These are phyloP conservation scores for Tetrapedia diversipes DNA, from an alignment of 2,888 invertebrate species.

Conservation along the genomic window DNA sequence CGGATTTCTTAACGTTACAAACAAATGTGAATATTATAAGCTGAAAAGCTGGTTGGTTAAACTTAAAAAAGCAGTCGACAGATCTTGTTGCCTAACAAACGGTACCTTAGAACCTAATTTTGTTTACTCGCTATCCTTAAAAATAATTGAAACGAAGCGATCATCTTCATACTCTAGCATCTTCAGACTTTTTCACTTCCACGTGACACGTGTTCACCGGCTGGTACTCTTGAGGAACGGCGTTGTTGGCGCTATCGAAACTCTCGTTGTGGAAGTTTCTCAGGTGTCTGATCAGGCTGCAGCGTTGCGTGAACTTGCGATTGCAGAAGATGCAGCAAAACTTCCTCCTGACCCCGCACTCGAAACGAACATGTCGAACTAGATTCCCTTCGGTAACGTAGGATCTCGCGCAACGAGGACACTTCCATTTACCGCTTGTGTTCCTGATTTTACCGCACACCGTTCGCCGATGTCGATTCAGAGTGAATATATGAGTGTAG, in stretches of 20 bases:
- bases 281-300: conserved; percentile 73
- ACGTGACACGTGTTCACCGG: conserved; percentile 9
- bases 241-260: conserved; percentile 5
- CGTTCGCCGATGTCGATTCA: conserved; percentile 70
- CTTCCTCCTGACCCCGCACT: conserved; percentile 88
- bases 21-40: background rate
- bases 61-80: background rate
- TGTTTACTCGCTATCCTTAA: background rate
- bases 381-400: conserved; percentile 74
- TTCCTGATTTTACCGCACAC: conserved; percentile 67
- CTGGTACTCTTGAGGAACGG: conserved; percentile 4
- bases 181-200: conserved; percentile 18
- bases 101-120: background rate
- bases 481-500: conserved; percentile 64
- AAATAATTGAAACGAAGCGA: background rate
- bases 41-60: background rate
- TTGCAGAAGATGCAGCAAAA: conserved; percentile 82
- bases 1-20: background rate
- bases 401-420: conserved; percentile 69
- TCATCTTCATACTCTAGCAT: conserved; percentile 16
- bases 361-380: conserved; percentile 86
- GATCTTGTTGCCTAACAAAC: background rate
- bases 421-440: conserved; percentile 65
- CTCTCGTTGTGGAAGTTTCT: conserved; percentile 71
- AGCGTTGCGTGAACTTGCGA: conserved; percentile 72